phyloP scores from a whole-genome alignment of 2,113 vertebrate species.

The Natator depressus region DNA sequence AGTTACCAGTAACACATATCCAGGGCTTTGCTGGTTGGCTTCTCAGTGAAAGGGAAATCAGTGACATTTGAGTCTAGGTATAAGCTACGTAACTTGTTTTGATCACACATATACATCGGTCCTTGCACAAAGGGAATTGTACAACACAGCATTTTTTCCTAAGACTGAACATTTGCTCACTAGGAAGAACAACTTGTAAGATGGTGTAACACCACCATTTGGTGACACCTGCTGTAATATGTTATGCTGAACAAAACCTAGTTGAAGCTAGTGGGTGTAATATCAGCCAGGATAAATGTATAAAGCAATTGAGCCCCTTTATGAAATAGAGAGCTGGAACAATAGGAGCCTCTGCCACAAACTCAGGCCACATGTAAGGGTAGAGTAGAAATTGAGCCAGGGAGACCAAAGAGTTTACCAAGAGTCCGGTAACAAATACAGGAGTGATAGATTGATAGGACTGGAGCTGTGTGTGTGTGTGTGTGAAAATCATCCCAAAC shows the following conservation, averaged over 20 bases:
- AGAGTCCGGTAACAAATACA: rapidly evolving
- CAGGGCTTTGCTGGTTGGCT: rapidly evolving
- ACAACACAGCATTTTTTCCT: rapidly evolving
- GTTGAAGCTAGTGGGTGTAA: background rate
- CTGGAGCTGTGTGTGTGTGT: rapidly evolving
- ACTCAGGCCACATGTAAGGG: rapidly evolving
- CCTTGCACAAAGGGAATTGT: background rate
- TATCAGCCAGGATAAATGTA: background rate
- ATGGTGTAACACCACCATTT: rapidly evolving
- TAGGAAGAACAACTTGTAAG: no score
- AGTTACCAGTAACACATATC: background rate
- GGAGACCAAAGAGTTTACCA: background rate
- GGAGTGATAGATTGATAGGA: rapidly evolving
- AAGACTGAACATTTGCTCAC: rapidly evolving
- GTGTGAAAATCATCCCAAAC: background rate
- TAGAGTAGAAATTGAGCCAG: background rate
- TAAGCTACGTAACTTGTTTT: background rate
- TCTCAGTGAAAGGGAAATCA: background rate
- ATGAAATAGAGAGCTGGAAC: background rate
- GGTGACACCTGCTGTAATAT: background rate
- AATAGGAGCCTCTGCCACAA: background rate
- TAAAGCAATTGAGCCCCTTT: rapidly evolving
- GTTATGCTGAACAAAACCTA: background rate
- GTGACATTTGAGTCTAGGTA: background rate
- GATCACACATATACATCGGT: background rate